These are phyloP conservation scores for Cynodonichthys magdalenae DNA, from an alignment of 2,797 vertebrate species.

Conservation along the genomic window DNA sequence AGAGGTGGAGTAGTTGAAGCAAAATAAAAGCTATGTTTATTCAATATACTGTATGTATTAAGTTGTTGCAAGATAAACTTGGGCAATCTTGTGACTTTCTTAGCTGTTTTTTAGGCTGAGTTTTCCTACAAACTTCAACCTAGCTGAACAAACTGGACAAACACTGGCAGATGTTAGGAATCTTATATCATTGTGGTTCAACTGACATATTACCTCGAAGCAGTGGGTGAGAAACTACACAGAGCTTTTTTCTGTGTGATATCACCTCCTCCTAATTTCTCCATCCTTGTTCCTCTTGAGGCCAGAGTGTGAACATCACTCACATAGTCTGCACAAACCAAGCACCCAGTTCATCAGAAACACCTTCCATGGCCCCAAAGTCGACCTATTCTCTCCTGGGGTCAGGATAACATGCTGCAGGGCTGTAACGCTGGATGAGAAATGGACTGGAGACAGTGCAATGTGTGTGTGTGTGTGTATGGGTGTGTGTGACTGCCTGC, in stretches of 20 bases:
- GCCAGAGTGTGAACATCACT: constrained; percentile 72
- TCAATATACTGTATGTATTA: no score
- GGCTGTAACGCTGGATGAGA: constrained; percentile 70
- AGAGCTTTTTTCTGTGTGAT: constrained; percentile 29
- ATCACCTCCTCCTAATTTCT: constrained; percentile 53
- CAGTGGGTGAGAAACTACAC: constrained; percentile 35
- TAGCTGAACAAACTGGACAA: constrained; percentile 8
- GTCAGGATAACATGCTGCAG: constrained; percentile 76
- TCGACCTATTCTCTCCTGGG: constrained; percentile 71
- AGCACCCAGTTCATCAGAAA: constrained; percentile 78
- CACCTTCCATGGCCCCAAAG: constrained; percentile 69
- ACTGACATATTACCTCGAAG: constrained; percentile 36
- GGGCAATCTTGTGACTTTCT: neutral
- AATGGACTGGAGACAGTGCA: constrained; percentile 65
- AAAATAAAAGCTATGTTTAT: neutral
- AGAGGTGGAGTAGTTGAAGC: no score
- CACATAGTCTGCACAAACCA: constrained; percentile 75
- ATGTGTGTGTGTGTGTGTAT: constrained; percentile 36
- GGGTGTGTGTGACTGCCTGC: constrained; percentile 35
- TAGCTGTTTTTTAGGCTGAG: constrained; percentile 1
- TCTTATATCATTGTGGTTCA: constrained; percentile 29
- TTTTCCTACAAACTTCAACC: constrained; percentile 3
- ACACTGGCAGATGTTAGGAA: constrained; percentile 37
- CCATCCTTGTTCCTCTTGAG: constrained; percentile 53
- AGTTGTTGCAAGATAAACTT: constrained; percentile 5